A percentile compares a stretch with the other conserved stretches of the same genome.
Evolutionary conservation across 2,113 vertebrate species (phyloP).

Genomic region (Gavialis gangeticus): DNA sequence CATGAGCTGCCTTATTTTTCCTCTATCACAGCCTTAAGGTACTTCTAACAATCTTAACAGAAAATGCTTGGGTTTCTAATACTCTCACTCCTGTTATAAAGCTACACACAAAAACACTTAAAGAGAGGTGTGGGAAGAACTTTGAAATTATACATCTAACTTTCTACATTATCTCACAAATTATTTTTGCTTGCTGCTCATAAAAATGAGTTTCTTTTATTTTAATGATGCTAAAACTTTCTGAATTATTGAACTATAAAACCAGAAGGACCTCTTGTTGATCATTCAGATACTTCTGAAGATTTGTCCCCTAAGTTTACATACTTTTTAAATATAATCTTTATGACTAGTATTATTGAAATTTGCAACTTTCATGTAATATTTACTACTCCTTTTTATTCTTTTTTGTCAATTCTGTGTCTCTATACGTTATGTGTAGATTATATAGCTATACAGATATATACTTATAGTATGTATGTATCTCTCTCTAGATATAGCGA

Average conservation of each 20-base stretch:
- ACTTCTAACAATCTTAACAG: background rate
- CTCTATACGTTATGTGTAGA: no score
- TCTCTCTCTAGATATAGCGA: no score
- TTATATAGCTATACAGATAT: no score
- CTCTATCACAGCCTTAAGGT: background rate
- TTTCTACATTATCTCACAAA: background rate
- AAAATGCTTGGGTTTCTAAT: background rate
- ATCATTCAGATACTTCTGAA: background rate
- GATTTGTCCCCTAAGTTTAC: background rate
- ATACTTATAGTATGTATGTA: no score
- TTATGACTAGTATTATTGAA: no score
- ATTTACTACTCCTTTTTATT: no score
- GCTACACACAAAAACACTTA: background rate
- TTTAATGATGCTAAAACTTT: constrained; percentile 19
- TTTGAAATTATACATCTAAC: background rate
- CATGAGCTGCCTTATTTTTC: background rate
- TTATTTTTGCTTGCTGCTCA: background rate
- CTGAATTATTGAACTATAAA: constrained; percentile 18
- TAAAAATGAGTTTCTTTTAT: background rate
- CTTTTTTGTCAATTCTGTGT: no score
- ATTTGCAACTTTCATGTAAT: no score
- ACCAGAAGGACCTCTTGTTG: background rate
- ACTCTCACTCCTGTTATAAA: background rate
- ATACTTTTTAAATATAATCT: background rate
- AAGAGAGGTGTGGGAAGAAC: background rate